Evolutionary conservation across 2,797 vertebrate species (phyloP).

Genomic region (Betta splendens): DNA sequence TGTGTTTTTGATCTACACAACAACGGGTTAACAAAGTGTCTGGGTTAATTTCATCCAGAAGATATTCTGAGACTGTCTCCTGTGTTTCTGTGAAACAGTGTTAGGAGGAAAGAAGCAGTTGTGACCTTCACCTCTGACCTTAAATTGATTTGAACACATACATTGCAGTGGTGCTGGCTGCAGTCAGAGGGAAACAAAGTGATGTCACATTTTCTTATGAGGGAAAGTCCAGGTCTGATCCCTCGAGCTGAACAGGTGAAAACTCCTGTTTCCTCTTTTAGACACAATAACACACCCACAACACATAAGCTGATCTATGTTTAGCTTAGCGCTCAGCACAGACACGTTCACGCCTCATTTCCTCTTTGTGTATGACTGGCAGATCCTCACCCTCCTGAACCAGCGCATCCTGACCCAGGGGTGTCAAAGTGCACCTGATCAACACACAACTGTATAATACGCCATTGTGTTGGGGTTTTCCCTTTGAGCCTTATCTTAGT

Average conservation of each 20-base stretch:
- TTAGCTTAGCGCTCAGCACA: not conserved
- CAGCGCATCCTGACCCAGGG: too few relatives aligned
- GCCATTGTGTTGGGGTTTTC: constrained; percentile 27
- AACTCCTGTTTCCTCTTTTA: constrained; percentile 31
- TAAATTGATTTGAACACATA: too few relatives aligned
- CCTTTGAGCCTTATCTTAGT: not conserved
- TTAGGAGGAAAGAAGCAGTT: too few relatives aligned
- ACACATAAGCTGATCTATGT: not conserved
- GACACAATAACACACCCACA: not conserved
- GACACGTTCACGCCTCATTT: not conserved
- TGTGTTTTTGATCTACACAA: too few relatives aligned
- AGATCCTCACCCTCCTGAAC: too few relatives aligned
- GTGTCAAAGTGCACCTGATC: too few relatives aligned
- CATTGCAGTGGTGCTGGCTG: not conserved
- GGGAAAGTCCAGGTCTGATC: constrained; percentile 8
- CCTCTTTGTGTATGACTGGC: not conserved
- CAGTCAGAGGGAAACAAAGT: not conserved
- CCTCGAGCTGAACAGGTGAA: not conserved
- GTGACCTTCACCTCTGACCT: too few relatives aligned
- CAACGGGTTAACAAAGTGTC: too few relatives aligned
- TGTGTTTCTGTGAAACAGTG: too few relatives aligned
- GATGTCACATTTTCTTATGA: not conserved
- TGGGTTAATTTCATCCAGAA: too few relatives aligned
- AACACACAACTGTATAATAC: not conserved
- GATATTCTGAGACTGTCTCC: too few relatives aligned